Conservation (phyloP, 2,113 vertebrate species). For the Oxyura jamaicensis region DNA sequence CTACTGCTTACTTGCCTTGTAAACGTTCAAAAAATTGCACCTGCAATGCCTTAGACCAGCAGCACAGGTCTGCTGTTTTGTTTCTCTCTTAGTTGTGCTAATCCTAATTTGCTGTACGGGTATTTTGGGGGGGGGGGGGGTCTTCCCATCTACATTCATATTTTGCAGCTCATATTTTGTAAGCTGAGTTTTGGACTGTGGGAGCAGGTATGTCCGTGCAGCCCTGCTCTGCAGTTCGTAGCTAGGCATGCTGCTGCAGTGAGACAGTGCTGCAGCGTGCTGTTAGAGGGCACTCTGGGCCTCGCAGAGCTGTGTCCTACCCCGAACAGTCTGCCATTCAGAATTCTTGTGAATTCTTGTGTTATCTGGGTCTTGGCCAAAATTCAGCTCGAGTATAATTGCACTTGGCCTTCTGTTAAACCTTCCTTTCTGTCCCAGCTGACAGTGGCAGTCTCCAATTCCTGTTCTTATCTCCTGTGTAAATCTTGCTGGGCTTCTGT, state of each 20-base stretch:
- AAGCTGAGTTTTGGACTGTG: neutral
- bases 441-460: neutral
- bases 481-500: neutral
- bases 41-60: neutral
- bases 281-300: neutral
- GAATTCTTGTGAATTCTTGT: neutral
- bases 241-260: neutral
- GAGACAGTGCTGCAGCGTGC: neutral
- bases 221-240: neutral
- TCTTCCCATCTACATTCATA: neutral
- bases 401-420: neutral
- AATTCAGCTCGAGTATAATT: neutral
- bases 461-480: neutral
- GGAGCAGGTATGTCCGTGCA: neutral
- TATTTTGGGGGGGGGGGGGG: neutral
- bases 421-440: neutral
- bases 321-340: neutral
- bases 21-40: no score
- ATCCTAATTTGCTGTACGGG: neutral
- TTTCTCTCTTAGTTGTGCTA: neutral
- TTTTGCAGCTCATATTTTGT: neutral
- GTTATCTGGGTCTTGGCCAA: neutral
- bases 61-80: neutral
- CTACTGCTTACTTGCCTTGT: neutral
- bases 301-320: neutral